phyloP scores from a whole-genome alignment of 2,113 vertebrate genomes.

The Aspiorhynchus laticeps region DNA sequence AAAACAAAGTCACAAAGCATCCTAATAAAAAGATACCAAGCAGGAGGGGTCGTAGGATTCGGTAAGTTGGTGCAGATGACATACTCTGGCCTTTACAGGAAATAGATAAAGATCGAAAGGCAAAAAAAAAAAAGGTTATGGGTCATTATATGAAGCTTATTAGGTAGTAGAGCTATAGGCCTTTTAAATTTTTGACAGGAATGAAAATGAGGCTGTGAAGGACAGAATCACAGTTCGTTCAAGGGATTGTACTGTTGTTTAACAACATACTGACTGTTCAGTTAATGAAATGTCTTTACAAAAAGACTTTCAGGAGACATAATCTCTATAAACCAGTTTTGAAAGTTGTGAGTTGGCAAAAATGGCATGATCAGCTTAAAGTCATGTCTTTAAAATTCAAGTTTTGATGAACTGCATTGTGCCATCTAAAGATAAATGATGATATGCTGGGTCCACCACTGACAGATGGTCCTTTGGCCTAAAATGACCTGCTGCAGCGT shows the following conservation, averaged over 20 bases:
- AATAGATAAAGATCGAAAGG: not conserved
- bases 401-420: not conserved
- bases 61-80: constrained; percentile 90
- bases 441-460: not conserved
- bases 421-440: not conserved
- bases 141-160: not conserved
- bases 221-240: too few relatives aligned
- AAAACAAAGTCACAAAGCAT: constrained; percentile 92
- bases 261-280: too few relatives aligned
- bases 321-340: too few relatives aligned
- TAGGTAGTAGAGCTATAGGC: too few relatives aligned
- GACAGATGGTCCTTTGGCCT: not conserved
- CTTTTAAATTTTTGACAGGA: too few relatives aligned
- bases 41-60: constrained; percentile 93
- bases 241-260: too few relatives aligned
- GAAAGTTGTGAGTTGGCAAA: too few relatives aligned
- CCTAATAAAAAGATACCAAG: constrained; percentile 87
- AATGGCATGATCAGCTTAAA: too few relatives aligned
- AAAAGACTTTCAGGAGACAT: too few relatives aligned
- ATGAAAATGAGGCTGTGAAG: too few relatives aligned
- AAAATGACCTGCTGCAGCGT: not conserved
- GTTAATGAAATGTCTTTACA: too few relatives aligned
- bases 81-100: constrained; percentile 88
- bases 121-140: not conserved
- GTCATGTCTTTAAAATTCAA: not conserved